phyloP scores from a whole-genome alignment of 37 sponge, comb jelly and placozoan genomes.

The Chondrilla cf. caribensis region DNA sequence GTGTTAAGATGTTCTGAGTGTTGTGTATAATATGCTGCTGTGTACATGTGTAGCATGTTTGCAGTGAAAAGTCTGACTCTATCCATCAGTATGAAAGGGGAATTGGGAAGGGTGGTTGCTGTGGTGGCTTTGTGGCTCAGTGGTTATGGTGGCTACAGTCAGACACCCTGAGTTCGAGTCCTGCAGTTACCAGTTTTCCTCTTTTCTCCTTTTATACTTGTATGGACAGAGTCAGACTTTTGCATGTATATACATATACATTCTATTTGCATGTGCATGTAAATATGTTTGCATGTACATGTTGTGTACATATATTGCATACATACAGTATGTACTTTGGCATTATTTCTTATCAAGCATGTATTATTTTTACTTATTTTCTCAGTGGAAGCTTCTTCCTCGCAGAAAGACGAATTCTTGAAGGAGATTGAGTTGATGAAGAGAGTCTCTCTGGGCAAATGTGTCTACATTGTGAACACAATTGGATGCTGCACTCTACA shows the following conservation, averaged over 20 bases:
- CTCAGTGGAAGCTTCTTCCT: constrained; percentile 2
- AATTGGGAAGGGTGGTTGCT: too few species aligned
- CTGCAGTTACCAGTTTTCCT: too few species aligned
- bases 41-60: neutral
- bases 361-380: neutral
- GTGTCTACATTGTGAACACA: constrained; percentile 10
- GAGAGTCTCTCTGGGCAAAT: neutral
- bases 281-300: neutral
- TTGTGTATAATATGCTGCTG: too few species aligned
- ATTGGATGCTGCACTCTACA: constrained; percentile 29
- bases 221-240: too few species aligned
- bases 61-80: neutral
- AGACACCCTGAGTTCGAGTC: too few species aligned
- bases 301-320: neutral
- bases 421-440: constrained; percentile 41
- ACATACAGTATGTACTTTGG: too few species aligned
- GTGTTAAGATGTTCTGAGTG: neutral
- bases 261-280: constrained; percentile 15
- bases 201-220: too few species aligned
- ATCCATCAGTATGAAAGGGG: too few species aligned
- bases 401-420: constrained; percentile 5
- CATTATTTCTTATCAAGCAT: too few species aligned
- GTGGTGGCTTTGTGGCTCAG: too few species aligned
- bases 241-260: too few species aligned
- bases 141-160: too few species aligned